Conservation (phyloP, 2,113 vertebrate genomes). For the Aegithalos caudatus region DNA sequence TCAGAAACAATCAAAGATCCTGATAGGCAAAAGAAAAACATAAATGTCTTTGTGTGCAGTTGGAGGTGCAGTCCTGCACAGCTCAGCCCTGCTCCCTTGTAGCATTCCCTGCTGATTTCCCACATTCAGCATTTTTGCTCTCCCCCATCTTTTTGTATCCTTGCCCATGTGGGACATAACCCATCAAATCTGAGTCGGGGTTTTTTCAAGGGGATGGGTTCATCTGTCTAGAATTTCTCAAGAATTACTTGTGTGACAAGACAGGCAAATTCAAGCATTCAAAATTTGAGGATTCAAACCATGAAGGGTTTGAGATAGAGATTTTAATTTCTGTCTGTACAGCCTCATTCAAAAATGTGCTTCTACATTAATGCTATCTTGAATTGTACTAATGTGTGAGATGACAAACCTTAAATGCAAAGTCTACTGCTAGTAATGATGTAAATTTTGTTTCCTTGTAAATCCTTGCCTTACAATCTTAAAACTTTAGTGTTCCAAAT, state of each 20-base stretch:
- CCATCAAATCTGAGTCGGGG: neutral
- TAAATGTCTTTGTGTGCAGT: neutral
- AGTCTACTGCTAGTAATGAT: neutral
- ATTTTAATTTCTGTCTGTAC: neutral
- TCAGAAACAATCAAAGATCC: neutral
- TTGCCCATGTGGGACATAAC: accelerated
- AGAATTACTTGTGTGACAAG: neutral
- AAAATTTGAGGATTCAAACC: neutral
- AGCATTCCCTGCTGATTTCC: neutral
- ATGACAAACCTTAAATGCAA: neutral
- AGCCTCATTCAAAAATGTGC: neutral
- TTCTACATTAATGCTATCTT: neutral
- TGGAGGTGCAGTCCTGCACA: neutral
- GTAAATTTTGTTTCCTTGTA: neutral
- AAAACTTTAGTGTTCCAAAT: neutral
- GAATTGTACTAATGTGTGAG: neutral
- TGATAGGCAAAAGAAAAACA: neutral
- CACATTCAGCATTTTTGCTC: neutral
- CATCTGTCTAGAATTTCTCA: neutral
- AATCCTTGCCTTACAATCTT: neutral
- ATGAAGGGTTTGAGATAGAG: neutral
- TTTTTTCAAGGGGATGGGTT: neutral
- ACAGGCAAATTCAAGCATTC: neutral
- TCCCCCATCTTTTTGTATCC: neutral
- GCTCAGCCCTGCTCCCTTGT: neutral